These are phyloP conservation scores for Hypanus sabinus DNA, from an alignment of 2,113 vertebrate genomes.

Conservation along the genomic window DNA sequence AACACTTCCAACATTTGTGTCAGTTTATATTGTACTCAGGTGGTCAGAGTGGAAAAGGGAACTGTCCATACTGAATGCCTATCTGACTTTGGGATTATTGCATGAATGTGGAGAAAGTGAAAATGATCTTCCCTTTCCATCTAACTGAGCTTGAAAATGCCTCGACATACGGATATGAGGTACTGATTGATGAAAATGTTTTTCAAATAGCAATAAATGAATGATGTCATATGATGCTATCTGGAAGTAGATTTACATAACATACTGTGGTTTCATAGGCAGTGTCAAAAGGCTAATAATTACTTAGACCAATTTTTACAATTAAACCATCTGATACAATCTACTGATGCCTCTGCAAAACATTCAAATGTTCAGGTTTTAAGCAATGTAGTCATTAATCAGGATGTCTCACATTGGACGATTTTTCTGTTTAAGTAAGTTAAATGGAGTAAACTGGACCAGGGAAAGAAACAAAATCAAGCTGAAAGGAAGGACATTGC, in stretches of 20 bases:
- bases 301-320: not conserved
- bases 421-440: not conserved
- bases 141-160: not conserved
- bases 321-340: not conserved
- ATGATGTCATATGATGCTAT: not conserved
- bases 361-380: not conserved
- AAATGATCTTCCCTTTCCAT: not conserved
- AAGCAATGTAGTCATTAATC: not conserved
- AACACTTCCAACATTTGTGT: not conserved
- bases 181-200: not conserved
- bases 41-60: not conserved
- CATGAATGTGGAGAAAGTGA: not conserved
- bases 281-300: not conserved
- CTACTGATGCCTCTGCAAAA: not conserved
- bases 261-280: not conserved
- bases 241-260: not conserved
- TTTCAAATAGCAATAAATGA: not conserved
- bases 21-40: not conserved
- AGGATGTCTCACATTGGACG: not conserved
- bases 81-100: not conserved
- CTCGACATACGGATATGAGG: not conserved
- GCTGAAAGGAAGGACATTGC: not conserved
- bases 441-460: not conserved
- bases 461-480: not conserved
- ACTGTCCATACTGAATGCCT: not conserved